Percentiles rank a stretch among this genome's conserved stretches.
phyloP scores from a whole-genome alignment of 92 coral and sea anemone genomes.

The Scolanthus callimorphus region DNA sequence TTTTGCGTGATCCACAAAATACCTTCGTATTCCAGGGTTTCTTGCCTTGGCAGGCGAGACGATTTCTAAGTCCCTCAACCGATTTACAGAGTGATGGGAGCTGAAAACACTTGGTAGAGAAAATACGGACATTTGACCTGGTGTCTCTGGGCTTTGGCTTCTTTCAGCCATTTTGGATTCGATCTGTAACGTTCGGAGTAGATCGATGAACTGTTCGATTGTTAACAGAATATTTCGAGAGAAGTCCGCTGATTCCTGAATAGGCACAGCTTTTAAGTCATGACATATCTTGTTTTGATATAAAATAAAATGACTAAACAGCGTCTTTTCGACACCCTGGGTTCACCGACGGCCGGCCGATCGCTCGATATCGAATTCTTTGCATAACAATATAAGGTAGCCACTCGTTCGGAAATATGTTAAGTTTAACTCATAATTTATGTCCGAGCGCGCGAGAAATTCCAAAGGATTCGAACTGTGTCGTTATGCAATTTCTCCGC shows the following conservation, averaged over 20 bases:
- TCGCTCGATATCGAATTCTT: not conserved
- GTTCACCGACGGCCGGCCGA: no score
- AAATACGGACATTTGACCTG: conserved; percentile 11
- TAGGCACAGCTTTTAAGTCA: not conserved
- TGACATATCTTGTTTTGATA: not conserved
- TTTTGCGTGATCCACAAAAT: no score
- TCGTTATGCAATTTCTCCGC: not conserved
- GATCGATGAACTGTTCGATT: not conserved
- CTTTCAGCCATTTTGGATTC: not conserved
- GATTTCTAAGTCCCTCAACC: not conserved
- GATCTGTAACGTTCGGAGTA: not conserved
- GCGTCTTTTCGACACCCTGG: no score
- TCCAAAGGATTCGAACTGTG: not conserved
- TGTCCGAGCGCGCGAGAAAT: not conserved
- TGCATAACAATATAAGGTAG: not conserved
- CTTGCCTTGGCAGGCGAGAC: conserved; percentile 9
- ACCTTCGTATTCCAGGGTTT: not conserved
- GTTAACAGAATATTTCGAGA: not conserved
- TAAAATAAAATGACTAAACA: no score
- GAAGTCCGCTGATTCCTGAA: not conserved
- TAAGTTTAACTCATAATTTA: not conserved
- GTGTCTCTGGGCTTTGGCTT: conserved; percentile 22
- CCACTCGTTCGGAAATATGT: not conserved
- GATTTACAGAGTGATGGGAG: conserved; percentile 20
- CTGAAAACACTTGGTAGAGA: conserved; percentile 39